Conservation (phyloP, 2,797 vertebrate species). For the Spea hammondii region DNA sequence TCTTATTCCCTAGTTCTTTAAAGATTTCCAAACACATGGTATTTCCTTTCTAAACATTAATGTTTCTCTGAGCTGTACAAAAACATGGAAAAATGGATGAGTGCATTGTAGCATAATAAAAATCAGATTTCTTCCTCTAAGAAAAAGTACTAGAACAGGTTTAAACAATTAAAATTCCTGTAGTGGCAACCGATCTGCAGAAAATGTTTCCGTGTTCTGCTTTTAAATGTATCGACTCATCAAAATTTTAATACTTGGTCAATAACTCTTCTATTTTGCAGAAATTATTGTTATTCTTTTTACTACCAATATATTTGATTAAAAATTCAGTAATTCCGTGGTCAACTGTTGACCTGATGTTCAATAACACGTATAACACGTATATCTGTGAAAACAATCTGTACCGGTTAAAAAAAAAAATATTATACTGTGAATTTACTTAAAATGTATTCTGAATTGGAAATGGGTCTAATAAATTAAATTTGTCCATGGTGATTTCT, state of each 20-base stretch:
- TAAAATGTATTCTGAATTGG: no score
- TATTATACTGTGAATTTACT: no score
- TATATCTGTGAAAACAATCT: conserved; percentile 18
- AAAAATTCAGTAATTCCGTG: conserved; percentile 21
- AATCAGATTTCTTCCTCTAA: conserved; percentile 41
- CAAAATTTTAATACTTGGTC: conserved; percentile 30
- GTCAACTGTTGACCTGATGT: conserved; percentile 10
- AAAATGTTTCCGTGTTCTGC: conserved; percentile 49
- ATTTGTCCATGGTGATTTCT: no score
- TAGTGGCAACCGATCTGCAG: conserved; percentile 47
- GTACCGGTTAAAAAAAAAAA: neutral
- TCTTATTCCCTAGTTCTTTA: conserved; percentile 12
- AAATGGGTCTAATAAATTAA: no score
- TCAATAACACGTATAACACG: conserved; percentile 4
- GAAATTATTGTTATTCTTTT: conserved; percentile 36
- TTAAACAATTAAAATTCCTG: conserved; percentile 53
- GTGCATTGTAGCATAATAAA: conserved; percentile 40
- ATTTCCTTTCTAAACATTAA: conserved; percentile 34
- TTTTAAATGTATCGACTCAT: conserved; percentile 37
- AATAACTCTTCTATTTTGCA: conserved; percentile 28
- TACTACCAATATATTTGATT: conserved; percentile 29
- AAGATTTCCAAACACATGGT: conserved; percentile 33
- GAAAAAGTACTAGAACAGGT: conserved; percentile 39
- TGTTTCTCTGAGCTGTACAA: conserved; percentile 32
- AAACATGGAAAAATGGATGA: conserved; percentile 14